Percentiles rank a stretch among this genome's conserved stretches.
Conservation (phyloP, 2,113 vertebrate species). For the Emydocephalus ijimae region DNA sequence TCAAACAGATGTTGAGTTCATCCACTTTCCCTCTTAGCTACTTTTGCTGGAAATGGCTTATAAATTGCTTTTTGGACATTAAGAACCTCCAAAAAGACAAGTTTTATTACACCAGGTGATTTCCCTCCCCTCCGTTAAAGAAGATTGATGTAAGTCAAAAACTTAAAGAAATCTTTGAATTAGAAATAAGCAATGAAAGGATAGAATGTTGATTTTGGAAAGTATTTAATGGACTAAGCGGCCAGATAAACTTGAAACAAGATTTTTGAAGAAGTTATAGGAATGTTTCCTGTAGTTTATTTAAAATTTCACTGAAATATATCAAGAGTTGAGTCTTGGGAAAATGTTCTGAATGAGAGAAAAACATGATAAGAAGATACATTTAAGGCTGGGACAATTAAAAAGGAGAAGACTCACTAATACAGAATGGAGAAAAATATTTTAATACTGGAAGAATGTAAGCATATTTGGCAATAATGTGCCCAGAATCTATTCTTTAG, state of each 20-base stretch:
- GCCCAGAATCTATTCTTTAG: not conserved
- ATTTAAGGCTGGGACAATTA: not conserved
- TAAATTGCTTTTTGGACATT: not conserved
- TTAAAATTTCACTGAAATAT: not conserved
- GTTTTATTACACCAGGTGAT: not conserved
- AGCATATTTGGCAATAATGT: not conserved
- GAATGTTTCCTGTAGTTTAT: not conserved
- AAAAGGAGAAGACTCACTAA: not conserved
- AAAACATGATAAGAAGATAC: not conserved
- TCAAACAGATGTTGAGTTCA: not conserved
- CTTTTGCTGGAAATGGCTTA: not conserved
- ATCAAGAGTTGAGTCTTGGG: not conserved
- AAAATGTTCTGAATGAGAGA: not conserved
- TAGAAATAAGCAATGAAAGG: not conserved
- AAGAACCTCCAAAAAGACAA: not conserved
- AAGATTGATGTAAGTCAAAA: not conserved
- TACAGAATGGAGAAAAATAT: not conserved
- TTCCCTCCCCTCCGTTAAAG: not conserved
- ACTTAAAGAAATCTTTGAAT: not conserved
- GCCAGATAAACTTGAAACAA: not conserved
- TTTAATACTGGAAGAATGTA: not conserved
- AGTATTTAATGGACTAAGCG: not conserved
- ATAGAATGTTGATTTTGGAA: not conserved
- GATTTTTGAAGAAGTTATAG: not conserved
- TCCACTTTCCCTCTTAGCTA: not conserved